Evolutionary conservation across 2,888 invertebrate genomes (phyloP).

Genomic region (Andrena flavipes): DNA sequence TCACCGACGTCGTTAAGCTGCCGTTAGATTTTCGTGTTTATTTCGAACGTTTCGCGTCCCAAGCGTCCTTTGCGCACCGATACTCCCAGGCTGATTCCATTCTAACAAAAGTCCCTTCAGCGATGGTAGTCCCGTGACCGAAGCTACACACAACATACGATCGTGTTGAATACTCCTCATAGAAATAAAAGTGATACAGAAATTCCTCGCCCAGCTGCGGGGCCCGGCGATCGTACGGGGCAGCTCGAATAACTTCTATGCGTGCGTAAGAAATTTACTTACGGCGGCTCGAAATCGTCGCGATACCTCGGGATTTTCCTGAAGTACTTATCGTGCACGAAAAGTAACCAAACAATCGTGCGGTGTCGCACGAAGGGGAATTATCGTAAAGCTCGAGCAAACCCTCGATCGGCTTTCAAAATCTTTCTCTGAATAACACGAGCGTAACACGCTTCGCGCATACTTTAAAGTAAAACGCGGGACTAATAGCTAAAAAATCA

Average conservation of each 20-base stretch:
- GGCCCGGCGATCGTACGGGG: background rate
- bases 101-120: background rate
- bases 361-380: background rate
- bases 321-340: conserved; percentile 16
- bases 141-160: background rate
- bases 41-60: background rate
- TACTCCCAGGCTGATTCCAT: background rate
- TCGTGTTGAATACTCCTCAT: background rate
- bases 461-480: conserved; percentile 9
- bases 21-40: background rate
- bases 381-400: background rate
- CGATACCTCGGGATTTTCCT: conserved; percentile 3
- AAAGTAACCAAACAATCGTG: conserved; percentile 21
- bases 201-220: background rate
- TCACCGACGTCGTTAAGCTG: background rate
- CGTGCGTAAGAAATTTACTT: conserved; percentile 23
- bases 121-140: background rate
- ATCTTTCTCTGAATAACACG: background rate
- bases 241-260: background rate
- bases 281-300: background rate
- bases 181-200: background rate
- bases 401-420: background rate
- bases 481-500: conserved; percentile 22
- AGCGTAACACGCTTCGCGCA: background rate
- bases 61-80: background rate